Evolutionary conservation across 1,140 invertebrate species (phyloP).

Genomic region (Ganaspis sp.): DNA sequence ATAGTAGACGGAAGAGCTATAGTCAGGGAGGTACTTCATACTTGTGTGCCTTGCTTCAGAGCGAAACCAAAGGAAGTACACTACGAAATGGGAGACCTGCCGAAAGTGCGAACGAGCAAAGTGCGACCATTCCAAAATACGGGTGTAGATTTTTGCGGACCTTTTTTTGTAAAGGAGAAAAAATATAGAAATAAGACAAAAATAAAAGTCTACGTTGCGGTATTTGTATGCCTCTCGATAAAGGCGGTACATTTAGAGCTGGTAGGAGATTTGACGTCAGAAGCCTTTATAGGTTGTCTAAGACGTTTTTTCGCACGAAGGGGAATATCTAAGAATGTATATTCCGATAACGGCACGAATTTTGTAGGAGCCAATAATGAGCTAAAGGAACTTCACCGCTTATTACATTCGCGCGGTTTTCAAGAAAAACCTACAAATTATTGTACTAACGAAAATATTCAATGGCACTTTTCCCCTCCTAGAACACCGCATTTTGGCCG

Average conservation of each 20-base stretch:
- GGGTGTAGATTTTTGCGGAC: slow-evolving; percentile 36
- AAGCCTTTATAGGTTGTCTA: slow-evolving; percentile 55
- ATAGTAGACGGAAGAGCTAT: slow-evolving; percentile 41
- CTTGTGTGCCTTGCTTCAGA: slow-evolving; percentile 43
- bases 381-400: no score
- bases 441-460: background rate
- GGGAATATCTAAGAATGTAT: slow-evolving; percentile 51
- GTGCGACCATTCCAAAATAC: slow-evolving; percentile 32
- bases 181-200: slow-evolving; percentile 17
- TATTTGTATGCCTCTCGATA: slow-evolving; percentile 40
- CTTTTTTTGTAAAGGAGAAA: slow-evolving; percentile 34
- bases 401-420: no score
- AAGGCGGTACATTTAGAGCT: slow-evolving; percentile 63
- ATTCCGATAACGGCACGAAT: slow-evolving; percentile 40
- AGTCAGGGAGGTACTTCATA: slow-evolving; percentile 31
- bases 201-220: slow-evolving; percentile 32
- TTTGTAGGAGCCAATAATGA: no score
- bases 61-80: background rate
- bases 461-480: slow-evolving; percentile 32
- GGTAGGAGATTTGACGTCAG: slow-evolving; percentile 44
- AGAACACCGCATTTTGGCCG: background rate
- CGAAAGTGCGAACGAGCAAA: background rate
- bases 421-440: background rate
- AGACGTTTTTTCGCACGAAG: slow-evolving; percentile 62
- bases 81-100: slow-evolving; percentile 43